A percentile compares a stretch with the other conserved stretches of the same genome.
Evolutionary conservation across 2,113 vertebrate genomes (phyloP).

Genomic region (Platichthys flesus): DNA sequence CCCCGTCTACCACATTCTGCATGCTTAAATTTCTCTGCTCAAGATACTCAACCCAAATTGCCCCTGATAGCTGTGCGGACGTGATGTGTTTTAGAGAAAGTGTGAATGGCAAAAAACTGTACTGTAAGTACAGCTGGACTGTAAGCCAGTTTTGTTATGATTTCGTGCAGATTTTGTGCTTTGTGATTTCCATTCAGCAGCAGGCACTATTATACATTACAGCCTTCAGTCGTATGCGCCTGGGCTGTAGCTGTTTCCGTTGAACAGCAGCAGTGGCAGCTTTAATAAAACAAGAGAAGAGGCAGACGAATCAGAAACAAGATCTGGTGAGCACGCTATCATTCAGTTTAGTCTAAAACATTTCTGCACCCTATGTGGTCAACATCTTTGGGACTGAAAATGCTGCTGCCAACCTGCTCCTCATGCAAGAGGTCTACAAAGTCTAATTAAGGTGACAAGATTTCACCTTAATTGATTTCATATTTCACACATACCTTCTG

Average conservation of each 20-base stretch:
- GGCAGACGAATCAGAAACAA: neutral
- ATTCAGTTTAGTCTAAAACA: neutral
- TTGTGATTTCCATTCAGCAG: constrained; percentile 42
- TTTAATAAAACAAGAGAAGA: constrained; percentile 11
- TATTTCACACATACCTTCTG: constrained; percentile 40
- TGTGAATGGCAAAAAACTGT: too few relatives aligned
- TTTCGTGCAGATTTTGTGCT: neutral
- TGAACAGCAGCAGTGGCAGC: neutral
- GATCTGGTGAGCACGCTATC: neutral
- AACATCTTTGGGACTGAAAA: neutral
- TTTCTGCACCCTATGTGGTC: neutral
- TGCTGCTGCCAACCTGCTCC: neutral
- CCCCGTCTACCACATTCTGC: too few relatives aligned
- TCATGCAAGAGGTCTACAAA: neutral
- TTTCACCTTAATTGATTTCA: neutral
- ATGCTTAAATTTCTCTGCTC: too few relatives aligned
- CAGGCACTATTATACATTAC: constrained; percentile 28
- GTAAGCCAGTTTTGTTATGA: too few relatives aligned
- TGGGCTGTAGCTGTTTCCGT: neutral
- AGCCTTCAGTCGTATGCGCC: neutral
- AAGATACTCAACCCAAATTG: too few relatives aligned
- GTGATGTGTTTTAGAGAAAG: too few relatives aligned
- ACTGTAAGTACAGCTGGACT: too few relatives aligned
- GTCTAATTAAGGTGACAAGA: neutral
- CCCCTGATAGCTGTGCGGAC: too few relatives aligned